A percentile compares a stretch with the other conserved stretches of the same genome.
phyloP scores from a whole-genome alignment of 2,888 invertebrate species.

The Allygus modestus region DNA sequence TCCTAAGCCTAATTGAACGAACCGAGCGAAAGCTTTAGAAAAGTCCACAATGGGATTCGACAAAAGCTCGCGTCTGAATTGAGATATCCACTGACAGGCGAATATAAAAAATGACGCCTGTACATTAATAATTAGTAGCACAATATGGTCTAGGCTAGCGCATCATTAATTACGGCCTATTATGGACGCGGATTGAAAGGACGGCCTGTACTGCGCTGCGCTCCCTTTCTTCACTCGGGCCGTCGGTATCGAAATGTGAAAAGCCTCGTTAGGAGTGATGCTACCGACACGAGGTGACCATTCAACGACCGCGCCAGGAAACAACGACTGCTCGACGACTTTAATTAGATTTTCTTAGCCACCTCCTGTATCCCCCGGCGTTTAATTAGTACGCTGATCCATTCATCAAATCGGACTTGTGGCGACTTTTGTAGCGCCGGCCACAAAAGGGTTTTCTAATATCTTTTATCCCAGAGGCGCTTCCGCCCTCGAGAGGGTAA shows the following conservation, averaged over 20 bases:
- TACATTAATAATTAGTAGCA: constrained; percentile 64
- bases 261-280: constrained; percentile 60
- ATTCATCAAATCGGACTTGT: constrained; percentile 51
- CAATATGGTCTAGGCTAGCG: constrained; percentile 61
- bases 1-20: constrained; percentile 57
- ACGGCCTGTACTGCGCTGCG: constrained; percentile 11
- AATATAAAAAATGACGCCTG: constrained; percentile 64
- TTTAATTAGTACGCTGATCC: constrained; percentile 43
- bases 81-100: constrained; percentile 62
- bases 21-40: constrained; percentile 56
- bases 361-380: not conserved
- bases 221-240: constrained; percentile 11
- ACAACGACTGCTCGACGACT: not conserved
- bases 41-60: constrained; percentile 39
- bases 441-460: constrained; percentile 51
- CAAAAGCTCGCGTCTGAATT: constrained; percentile 59
- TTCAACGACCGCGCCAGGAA: not conserved
- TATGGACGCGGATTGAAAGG: constrained; percentile 59
- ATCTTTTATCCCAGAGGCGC: constrained; percentile 49
- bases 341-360: constrained; percentile 40
- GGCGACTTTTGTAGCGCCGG: constrained; percentile 52
- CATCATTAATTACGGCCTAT: constrained; percentile 62
- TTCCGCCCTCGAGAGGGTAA: constrained; percentile 34
- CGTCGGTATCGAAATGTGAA: constrained; percentile 61
- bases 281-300: constrained; percentile 4